phyloP scores from a whole-genome alignment of 2,888 invertebrate species.

The Apamea sordens region DNA sequence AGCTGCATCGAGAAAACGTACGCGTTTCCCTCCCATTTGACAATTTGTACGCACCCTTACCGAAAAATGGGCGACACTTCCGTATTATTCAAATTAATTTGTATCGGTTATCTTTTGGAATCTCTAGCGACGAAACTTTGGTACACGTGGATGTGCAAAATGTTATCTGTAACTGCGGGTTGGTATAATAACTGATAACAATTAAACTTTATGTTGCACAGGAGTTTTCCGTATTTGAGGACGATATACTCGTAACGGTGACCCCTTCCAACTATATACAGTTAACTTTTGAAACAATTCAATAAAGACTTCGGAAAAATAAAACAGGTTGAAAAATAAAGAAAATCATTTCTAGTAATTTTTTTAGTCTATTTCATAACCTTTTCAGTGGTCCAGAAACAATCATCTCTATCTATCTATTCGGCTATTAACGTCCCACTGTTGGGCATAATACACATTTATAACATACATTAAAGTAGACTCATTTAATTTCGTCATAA shows the following conservation, averaged over 20 bases:
- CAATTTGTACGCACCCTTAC: conserved; percentile 38
- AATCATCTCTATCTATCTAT: too few species aligned
- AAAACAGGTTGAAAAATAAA: background rate
- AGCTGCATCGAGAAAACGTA: conserved; percentile 47
- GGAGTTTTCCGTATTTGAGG: conserved; percentile 12
- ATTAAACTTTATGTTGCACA: conserved; percentile 31
- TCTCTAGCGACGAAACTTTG: conserved; percentile 21
- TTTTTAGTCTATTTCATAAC: background rate
- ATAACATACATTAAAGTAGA: background rate
- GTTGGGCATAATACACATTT: background rate
- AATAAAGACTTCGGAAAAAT: background rate
- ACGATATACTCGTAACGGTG: background rate
- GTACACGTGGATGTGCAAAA: conserved; percentile 8
- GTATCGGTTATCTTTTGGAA: conserved; percentile 41
- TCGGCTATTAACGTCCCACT: background rate
- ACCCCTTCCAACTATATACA: background rate
- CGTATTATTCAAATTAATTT: conserved; percentile 35
- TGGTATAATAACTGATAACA: conserved; percentile 40
- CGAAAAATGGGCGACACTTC: conserved; percentile 15
- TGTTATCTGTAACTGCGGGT: conserved; percentile 27
- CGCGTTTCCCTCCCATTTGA: conserved; percentile 28
- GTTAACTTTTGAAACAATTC: background rate
- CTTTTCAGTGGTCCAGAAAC: background rate
- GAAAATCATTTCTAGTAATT: background rate
- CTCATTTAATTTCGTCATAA: background rate